Evolutionary conservation across 1,140 invertebrate species (phyloP), one percentile per base, ranked within the genome.

Genomic region (Brachystomella parvula): DNA sequence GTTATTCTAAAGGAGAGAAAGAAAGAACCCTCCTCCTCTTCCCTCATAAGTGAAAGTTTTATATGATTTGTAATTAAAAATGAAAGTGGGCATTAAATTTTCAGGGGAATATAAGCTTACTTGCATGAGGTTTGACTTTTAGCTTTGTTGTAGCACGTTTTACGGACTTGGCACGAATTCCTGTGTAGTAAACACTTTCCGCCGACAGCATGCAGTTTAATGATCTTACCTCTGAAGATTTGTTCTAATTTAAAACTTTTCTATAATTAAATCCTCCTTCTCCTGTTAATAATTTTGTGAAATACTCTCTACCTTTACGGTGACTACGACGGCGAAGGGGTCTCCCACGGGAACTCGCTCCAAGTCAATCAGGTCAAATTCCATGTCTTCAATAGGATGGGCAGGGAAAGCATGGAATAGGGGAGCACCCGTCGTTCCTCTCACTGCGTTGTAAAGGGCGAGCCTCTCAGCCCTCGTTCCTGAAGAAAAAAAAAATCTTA

Each of bases 131-230:
- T 68, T 81, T 76, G 1, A 89, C 77, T 35, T 76, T 76, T 63
- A 87, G 83, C 60, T 83, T 81, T 21, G 84, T 86, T 47, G 84
- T 81, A 1, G 84, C 82, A 75, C 83, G 85, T 76, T 88, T 89
- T 17, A 90, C 81, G 35, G 84, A 74, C 17, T 85, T 79, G 0
- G 83, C 84, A 74, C 82, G 84, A 33, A 89, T 82, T 31, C 89
- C 89, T 28, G 85, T 90, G 74, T 90, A 90, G 75, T 84, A 90
- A n/a, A 89, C 82, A 69, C 85, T 88, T 6, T 81, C 83, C 0
- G 86, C 83, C 12, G 83, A 82, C 32, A 90, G 73, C 3, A 83
- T 81, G 0, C 85, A 82, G 58, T 84, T 82, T 26, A 91, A 81
- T 6, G 80, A 86, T 47, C 89, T 79, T 29, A 78, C 76, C 71